phyloP scores from a whole-genome alignment of 2,888 invertebrate genomes.

The Sericinus montela region DNA sequence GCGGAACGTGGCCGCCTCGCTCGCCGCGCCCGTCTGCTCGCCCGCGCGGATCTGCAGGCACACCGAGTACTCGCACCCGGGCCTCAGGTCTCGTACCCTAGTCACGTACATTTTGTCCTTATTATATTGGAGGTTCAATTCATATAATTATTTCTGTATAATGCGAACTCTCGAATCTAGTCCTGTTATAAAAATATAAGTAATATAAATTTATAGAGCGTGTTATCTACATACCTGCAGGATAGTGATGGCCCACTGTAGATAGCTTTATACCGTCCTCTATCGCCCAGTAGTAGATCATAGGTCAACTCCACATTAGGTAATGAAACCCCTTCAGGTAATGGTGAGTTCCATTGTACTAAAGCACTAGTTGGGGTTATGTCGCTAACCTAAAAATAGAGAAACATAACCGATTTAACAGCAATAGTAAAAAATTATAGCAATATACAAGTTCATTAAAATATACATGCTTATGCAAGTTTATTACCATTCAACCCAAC shows the following conservation, averaged over 20 bases:
- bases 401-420: neutral
- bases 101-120: too few species aligned
- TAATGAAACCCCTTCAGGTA: constrained; percentile 69
- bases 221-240: constrained; percentile 78
- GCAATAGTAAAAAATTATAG: too few species aligned
- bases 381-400: constrained; percentile 84
- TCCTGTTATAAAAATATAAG: too few species aligned
- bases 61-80: constrained; percentile 92
- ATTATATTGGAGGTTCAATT: too few species aligned
- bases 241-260: constrained; percentile 88
- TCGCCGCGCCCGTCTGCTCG: constrained; percentile 85
- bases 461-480: too few species aligned
- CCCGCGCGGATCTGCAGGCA: constrained; percentile 88
- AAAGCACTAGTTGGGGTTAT: constrained; percentile 91
- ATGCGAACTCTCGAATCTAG: too few species aligned
- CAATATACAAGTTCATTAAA: too few species aligned
- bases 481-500: too few species aligned
- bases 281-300: constrained; percentile 90
- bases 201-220: too few species aligned
- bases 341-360: constrained; percentile 87
- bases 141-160: too few species aligned
- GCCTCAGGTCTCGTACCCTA: constrained; percentile 89
- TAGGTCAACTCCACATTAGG: constrained; percentile 83
- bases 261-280: constrained; percentile 91
- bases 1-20: constrained; percentile 88